These are phyloP conservation scores for Anastatus disparis DNA, from an alignment of 1,140 invertebrate species.

Conservation along the genomic window DNA sequence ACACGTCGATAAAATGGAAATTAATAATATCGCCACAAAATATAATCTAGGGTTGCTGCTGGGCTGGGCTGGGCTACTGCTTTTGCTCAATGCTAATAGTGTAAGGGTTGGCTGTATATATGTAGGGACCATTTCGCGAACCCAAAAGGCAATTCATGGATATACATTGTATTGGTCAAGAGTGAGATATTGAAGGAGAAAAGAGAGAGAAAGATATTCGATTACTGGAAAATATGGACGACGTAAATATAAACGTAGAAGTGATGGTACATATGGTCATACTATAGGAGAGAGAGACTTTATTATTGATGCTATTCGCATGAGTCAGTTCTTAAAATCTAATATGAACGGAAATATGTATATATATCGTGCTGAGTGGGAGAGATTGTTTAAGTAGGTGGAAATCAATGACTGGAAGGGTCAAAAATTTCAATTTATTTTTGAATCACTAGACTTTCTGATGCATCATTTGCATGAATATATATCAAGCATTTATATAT, in stretches of 20 bases:
- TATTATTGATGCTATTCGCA: background rate
- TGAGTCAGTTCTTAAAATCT: slow-evolving; percentile 10
- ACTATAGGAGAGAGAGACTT: background rate
- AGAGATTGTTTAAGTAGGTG: too few relatives aligned
- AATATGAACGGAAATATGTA: too few relatives aligned
- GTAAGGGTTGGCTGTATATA: too few relatives aligned
- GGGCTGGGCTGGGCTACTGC: too few relatives aligned
- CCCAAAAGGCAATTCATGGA: background rate
- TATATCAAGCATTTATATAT: too few relatives aligned
- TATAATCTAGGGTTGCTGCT: background rate
- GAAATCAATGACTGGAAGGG: too few relatives aligned
- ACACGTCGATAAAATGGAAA: slow-evolving; percentile 30
- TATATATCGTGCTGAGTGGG: too few relatives aligned
- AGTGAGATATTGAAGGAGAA: background rate
- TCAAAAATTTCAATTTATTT: too few relatives aligned
- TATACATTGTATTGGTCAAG: background rate
- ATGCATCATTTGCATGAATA: too few relatives aligned
- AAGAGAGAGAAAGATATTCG: background rate
- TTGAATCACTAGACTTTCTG: too few relatives aligned
- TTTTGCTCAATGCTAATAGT: too few relatives aligned
- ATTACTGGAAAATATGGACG: slow-evolving; percentile 19
- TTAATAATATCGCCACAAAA: slow-evolving; percentile 22
- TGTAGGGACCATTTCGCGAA: background rate
- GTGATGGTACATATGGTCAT: background rate
- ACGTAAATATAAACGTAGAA: background rate